Evolutionary conservation across 2,888 invertebrate species (phyloP), one percentile per base, ranked within the genome.

Genomic region (Odontomyia ornata): DNA sequence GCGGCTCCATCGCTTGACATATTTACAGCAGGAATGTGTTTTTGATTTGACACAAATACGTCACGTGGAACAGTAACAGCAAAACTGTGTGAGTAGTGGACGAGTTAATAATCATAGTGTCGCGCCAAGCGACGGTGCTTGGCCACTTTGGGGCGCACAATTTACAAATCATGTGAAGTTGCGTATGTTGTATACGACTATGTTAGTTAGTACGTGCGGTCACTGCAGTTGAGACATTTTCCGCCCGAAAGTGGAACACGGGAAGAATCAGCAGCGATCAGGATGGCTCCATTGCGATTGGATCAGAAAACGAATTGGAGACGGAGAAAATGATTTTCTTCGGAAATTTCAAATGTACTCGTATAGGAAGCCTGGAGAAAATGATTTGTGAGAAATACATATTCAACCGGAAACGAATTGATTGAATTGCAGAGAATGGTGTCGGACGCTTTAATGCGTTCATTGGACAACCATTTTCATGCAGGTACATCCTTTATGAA

Each of bases 21-120:
- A 69, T 47, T 69, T 69, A 23, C 46, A 46, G 46, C 21, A 43
- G 36, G 36, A 36, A 36, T 65, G 65, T 43, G 46, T 43, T 69
- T 25, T 47, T 25, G 13, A 47, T 46, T 69, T 69, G 69, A 47
- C 69, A 69, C 69, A 69, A 69, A 69, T 69, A 69, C 27, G 69
- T 69, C 69, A 69, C 69, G 69, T 69, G 46, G 69, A 46, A 25
- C 46, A 46, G 46, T 46, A 23, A 21, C n/a, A n/a, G n/a, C n/a
- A n/a, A n/a, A n/a, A n/a, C 52, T 36, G 36, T 3, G 9, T 36
- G 36, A 5, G 3, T 36, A 9, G 52, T 9, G n/a, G 15, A 52
- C 52, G 15, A 52, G 52, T 15, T 18, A 36, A 36, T 9, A 36
- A 36, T n/a, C 43, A 13, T 13, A 7, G 13, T 43, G 43, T 43